Percentiles rank a stretch among this genome's conserved stretches.
Conservation (phyloP, 1,140 invertebrate genomes). For the Aphelinus atriplicis region DNA sequence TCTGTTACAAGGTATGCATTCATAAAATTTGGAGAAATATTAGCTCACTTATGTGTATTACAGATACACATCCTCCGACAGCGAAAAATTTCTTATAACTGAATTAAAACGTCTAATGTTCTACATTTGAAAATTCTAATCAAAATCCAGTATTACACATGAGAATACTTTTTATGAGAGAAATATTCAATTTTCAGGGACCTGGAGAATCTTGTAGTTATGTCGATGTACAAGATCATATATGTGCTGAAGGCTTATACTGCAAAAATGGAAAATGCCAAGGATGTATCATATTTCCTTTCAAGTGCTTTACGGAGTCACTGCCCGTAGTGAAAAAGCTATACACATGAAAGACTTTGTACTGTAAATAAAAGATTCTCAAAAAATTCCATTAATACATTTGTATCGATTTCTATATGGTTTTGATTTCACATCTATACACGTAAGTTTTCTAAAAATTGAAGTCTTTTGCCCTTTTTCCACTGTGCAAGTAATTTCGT, state of each 20-base stretch:
- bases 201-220: slow-evolving; percentile 9
- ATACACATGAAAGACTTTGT: not conserved
- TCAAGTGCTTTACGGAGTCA: not conserved
- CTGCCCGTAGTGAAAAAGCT: not conserved
- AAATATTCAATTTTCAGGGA: not conserved
- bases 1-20: slow-evolving; percentile 15
- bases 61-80: too few relatives aligned
- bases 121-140: too few relatives aligned
- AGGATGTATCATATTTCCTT: not conserved
- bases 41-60: too few relatives aligned
- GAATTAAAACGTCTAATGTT: too few relatives aligned
- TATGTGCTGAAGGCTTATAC: slow-evolving; percentile 12
- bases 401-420: too few relatives aligned
- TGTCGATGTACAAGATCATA: not conserved
- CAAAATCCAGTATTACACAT: not conserved
- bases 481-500: too few relatives aligned
- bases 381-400: too few relatives aligned
- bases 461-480: too few relatives aligned
- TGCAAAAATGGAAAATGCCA: slow-evolving; percentile 7
- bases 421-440: too few relatives aligned
- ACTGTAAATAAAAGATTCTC: not conserved
- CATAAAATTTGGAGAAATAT: not conserved
- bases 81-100: too few relatives aligned
- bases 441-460: too few relatives aligned
- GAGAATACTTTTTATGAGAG: not conserved